These are phyloP conservation scores for Echinometra lucunter DNA, from an alignment of 53 echinoderm and acorn worm species.

Conservation along the genomic window DNA sequence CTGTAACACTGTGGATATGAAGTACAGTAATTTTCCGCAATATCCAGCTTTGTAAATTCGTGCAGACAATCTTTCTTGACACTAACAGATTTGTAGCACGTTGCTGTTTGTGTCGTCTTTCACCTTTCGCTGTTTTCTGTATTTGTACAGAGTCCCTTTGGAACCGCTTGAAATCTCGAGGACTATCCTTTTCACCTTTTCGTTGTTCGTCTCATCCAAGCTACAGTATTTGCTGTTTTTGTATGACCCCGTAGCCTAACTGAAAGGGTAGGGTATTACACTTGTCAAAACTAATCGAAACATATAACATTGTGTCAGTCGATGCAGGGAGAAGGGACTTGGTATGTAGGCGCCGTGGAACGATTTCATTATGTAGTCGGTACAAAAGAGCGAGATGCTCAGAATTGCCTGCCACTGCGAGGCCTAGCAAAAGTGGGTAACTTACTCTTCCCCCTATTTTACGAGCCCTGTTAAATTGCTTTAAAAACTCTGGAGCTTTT, in stretches of 20 bases:
- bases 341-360: neutral
- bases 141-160: neutral
- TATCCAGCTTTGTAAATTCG: neutral
- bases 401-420: neutral
- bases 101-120: neutral
- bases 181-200: slow-evolving; percentile 17
- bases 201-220: neutral
- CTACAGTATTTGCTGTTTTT: neutral
- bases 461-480: too few relatives aligned
- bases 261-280: slow-evolving; percentile 12
- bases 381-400: neutral
- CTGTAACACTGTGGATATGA: neutral
- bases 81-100: slow-evolving; percentile 8
- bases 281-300: slow-evolving; percentile 21
- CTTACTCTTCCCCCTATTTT: too few relatives aligned
- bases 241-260: neutral
- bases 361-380: neutral
- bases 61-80: neutral
- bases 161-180: neutral
- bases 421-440: neutral
- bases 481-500: too few relatives aligned
- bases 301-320: neutral
- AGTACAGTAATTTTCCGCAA: neutral
- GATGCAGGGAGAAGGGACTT: neutral
- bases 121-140: slow-evolving; percentile 31